Evolutionary conservation across 2,888 invertebrate species (phyloP).

Genomic region (Salpingus planirostris): DNA sequence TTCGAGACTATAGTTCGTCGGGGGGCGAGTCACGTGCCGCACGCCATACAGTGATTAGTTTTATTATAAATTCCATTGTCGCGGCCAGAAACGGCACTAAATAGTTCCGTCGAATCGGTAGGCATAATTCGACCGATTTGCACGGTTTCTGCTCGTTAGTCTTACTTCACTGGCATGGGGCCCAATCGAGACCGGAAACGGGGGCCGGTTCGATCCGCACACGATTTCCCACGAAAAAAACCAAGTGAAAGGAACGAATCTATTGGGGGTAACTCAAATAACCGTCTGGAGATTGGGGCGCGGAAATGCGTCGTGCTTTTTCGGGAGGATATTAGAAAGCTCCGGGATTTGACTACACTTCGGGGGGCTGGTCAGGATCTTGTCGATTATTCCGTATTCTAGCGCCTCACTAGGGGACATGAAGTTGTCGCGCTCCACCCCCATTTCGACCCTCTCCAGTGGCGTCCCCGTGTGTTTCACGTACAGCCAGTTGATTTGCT

Average conservation of each 20-base stretch:
- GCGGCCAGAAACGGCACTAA: conserved; percentile 15
- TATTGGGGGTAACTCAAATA: too few relatives aligned
- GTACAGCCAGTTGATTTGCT: conserved; percentile 77
- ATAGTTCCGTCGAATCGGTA: too few relatives aligned
- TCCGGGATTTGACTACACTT: conserved; percentile 10
- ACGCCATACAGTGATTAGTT: conserved; percentile 33
- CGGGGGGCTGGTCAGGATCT: conserved; percentile 49
- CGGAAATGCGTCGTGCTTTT: conserved; percentile 1
- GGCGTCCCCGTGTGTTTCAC: conserved; percentile 79
- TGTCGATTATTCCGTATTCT: conserved; percentile 87
- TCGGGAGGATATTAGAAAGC: conserved; percentile 7
- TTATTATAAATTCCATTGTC: conserved; percentile 28
- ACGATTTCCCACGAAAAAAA: too few relatives aligned
- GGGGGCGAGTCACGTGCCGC: conserved; percentile 28
- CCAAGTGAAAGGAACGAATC: too few relatives aligned
- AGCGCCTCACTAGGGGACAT: conserved; percentile 86
- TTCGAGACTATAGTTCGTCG: too few relatives aligned
- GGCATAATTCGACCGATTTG: too few relatives aligned
- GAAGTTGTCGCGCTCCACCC: conserved; percentile 89
- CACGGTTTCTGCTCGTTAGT: conserved; percentile 24
- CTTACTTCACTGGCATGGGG: conserved; percentile 24
- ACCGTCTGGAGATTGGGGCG: too few relatives aligned
- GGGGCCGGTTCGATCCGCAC: too few relatives aligned
- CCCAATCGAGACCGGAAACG: conserved; percentile 22
- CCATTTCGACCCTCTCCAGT: conserved; percentile 51